Base-by-base conservation (phyloP, 2,113 vertebrate species). In the Antechinus flavipes region DNA sequence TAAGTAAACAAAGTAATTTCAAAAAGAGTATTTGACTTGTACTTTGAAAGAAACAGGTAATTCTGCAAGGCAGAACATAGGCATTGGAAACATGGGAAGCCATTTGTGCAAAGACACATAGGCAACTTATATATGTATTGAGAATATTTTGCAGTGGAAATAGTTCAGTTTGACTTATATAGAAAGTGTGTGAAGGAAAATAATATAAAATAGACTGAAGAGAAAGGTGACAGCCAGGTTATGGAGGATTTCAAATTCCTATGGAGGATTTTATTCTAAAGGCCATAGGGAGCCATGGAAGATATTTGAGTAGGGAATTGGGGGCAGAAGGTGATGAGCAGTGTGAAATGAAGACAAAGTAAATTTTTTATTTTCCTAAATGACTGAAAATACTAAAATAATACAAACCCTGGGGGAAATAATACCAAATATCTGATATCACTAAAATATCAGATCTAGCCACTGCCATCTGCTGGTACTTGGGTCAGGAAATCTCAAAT, bases 351-450 rank as follows among this genome's bases (percentile, higher is more conserved):
- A 95, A 42, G 7, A 42, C 1, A 54, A 30, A 27, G 16, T 25
- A n/a, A 61, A 16, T n/a, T 22, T 53, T 84, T 76, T 68, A 46
- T 46, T 89, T 94, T 89, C 24, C 47, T 95, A 76, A 53, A 95
- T n/a, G 0, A 23, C 4, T 68, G 5, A 14, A 76, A 76, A n/a
- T n/a, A 76, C 1, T 76, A 5, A 30, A 76, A 76, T 76, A 84
- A 84, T 23, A 84, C n/a, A 84, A 6, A 42, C 68, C 35, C 0
- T 22, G 1, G n/a, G 16, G 2, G 42, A 84, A 84, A 42, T 84
- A 84, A 84, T 27, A 27, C 27, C 35, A 22, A 8, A 35, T 84
- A 7, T 8, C 6, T 42, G 6, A 84, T 84, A 42, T 42, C n/a
- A 84, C 19, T 84, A 84, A 84, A 84, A 84, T 42, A 76, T n/a